Percentiles rank a stretch among this genome's conserved stretches.
Conservation (phyloP, 2,797 vertebrate species). For the Tamandua tetradactyla region DNA sequence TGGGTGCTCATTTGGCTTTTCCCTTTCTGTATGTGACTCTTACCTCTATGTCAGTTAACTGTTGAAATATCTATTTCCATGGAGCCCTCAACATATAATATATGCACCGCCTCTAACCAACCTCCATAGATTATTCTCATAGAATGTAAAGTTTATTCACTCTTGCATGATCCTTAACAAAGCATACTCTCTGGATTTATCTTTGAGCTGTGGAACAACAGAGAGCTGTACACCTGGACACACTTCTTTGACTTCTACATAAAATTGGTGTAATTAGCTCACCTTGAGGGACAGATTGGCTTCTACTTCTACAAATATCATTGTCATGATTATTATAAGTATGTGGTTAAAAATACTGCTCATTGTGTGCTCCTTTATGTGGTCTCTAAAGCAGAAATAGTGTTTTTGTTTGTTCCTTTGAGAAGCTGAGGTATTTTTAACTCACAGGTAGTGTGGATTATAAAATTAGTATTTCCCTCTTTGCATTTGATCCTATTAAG, state of each 20-base stretch:
- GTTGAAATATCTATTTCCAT: neutral
- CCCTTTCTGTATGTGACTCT: neutral
- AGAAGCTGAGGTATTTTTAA: slow-evolving; percentile 10
- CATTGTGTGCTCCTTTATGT: neutral
- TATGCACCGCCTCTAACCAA: neutral
- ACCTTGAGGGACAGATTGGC: neutral
- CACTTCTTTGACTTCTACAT: neutral
- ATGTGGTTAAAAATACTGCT: neutral
- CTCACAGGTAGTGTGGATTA: neutral
- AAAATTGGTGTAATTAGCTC: neutral
- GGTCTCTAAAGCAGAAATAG: neutral
- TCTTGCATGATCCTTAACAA: neutral
- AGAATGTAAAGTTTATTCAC: neutral
- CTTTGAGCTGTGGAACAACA: neutral
- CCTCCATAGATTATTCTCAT: neutral
- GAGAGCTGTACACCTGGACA: neutral
- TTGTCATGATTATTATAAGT: neutral
- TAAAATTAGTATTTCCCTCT: neutral
- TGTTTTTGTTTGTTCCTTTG: slow-evolving; percentile 24
- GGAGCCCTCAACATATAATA: neutral
- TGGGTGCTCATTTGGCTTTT: neutral
- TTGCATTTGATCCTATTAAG: neutral
- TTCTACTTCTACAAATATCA: neutral
- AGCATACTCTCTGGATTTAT: neutral
- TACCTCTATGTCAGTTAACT: neutral